Base-by-base conservation (phyloP, 1,140 invertebrate species). In the Rhagoletis pomonella region DNA sequence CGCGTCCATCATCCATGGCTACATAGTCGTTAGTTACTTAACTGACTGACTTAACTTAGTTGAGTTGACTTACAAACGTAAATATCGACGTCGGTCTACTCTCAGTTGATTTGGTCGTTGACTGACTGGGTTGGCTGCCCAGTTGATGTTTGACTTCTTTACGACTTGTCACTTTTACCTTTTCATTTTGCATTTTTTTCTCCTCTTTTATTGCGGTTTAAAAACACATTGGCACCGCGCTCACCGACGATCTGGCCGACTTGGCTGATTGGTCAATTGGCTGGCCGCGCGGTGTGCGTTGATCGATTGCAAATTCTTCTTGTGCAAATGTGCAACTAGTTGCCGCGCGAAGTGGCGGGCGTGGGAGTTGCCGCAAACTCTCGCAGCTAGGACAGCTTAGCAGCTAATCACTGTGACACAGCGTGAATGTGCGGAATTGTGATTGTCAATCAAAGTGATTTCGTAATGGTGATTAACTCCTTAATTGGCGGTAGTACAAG, bases 131-230 rank as follows among this genome's bases (percentile, higher is more conserved):
- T 29, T 81, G 73, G 39, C 0, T 1, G 42, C 47, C n/a, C 4
- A 58, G 73, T 81, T 81, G 73, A 5, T 81, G 47, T 81, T 73
- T 81, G 73, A 81, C 73, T 58, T 81, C 73, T 81, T 81, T 81
- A 58, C 73, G 73, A 81, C 17, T 50, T 81, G 73, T 81, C 73
- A 81, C 17, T 81, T 81, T 50, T 55, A 19, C 9, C 47, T 81
- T 81, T 81, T 81, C n/a, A 81, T 29, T 81, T 55, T 81, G n/a
- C 42, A 73, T 73, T 73, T 9, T 50, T 47, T n/a, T 12, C 67
- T 17, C 3, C 67, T 0, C 42, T 47, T 73, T 73, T 47, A 47
- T 73, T 81, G 42, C 9, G 4, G 2, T 29, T 19, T 67, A 67
- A 67, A 62, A 62, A 62, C 14, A 62, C 17, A 17, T 14, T 9